Base-by-base conservation (phyloP, 2,797 vertebrate species). In the Pogoniulus pusillus region DNA sequence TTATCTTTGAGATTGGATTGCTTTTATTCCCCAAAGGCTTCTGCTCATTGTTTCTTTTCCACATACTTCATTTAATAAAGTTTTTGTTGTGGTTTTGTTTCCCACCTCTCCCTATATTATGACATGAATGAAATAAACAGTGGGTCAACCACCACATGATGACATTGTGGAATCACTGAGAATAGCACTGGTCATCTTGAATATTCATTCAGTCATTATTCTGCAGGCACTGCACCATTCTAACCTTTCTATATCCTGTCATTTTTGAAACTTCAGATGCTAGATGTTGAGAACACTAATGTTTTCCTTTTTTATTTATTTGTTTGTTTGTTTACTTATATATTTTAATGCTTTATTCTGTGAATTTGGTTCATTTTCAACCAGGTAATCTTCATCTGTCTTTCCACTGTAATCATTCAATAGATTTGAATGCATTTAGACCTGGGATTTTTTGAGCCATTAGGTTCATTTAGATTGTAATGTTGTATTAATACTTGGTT, bases 21-120 rank as follows among this genome's bases (percentile, higher is more conserved):
- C 39, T 84, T 94, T 85, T 75, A 76, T 83, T 92, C 84, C 82
- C 89, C 9, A 29, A 76, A 81, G 88, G 16, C 12, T 23, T 62
- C 23, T 71, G 26, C 29, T 69, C 24, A 76, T 82, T 41, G 16
- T 59, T 70, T 77, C 53, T 82, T 89, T 87, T 53, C 57, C 51
- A 75, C 16, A 58, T 39, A 23, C 16, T 77, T 79, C 4, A 65
- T 69, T 89, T 89, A 78, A 79, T 71, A 71, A 32, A 85, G 16
- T 7, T 85, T 89, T 58, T 92, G 17, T 82, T 87, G 84, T 54
- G 62, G 11, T 73, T 91, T 92, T 66, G 26, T 41, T 88, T 82
- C 17, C 35, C 32, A 37, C 49, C 17, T 68, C 35, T 77, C 41
- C 69, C 20, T 8, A 2, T n/a, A n/a, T 77, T 62, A 54, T 53